Evolutionary conservation across 1,140 invertebrate genomes (phyloP).

Genomic region (Capitella teleta): DNA sequence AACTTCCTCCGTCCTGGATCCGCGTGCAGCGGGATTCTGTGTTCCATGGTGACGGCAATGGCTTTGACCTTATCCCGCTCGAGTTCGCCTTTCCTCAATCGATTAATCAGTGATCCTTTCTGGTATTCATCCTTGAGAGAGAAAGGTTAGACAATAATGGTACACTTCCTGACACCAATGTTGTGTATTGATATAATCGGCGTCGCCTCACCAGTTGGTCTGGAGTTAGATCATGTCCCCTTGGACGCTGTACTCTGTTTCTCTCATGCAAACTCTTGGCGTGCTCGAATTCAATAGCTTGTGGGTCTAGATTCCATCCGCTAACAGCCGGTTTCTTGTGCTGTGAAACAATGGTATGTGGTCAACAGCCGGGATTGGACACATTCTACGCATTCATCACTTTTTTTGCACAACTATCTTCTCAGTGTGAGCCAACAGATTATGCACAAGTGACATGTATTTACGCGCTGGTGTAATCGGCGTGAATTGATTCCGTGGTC

Average conservation of each 20-base stretch:
- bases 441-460: background rate
- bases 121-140: conserved; percentile 1
- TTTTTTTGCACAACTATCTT: background rate
- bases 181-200: background rate
- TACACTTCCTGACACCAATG: background rate
- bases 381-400: background rate
- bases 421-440: background rate
- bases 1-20: background rate
- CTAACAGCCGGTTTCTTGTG: background rate
- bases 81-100: conserved; percentile 1
- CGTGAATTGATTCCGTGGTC: too few relatives aligned
- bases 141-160: background rate
- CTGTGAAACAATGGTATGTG: background rate
- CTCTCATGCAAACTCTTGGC: conserved; percentile 1
- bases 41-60: background rate
- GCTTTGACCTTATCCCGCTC: conserved; percentile 1
- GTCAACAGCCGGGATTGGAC: background rate
- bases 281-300: conserved; percentile 9
- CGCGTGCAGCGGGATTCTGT: background rate
- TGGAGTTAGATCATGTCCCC: background rate
- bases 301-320: conserved; percentile 1
- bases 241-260: conserved; percentile 1
- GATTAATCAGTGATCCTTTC: background rate
- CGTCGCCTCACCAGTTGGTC: background rate
- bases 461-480: background rate